A percentile compares a stretch with the other conserved stretches of the same genome.
phyloP scores from a whole-genome alignment of 2,888 invertebrate genomes.

The Lepidochrysops patricia region DNA sequence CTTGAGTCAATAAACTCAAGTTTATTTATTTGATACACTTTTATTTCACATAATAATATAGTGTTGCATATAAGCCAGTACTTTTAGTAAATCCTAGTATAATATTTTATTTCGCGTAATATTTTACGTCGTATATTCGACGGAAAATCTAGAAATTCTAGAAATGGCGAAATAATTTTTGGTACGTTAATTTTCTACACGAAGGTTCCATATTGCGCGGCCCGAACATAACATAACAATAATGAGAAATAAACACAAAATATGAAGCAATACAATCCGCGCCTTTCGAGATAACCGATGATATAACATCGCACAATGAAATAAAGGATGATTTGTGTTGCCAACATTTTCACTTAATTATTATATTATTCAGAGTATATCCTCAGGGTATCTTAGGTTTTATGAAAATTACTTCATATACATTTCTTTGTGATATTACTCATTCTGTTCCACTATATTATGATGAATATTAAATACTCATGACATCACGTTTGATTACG shows the following conservation, averaged over 20 bases:
- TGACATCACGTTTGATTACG: too few relatives aligned
- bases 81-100: not conserved
- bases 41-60: not conserved
- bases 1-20: too few relatives aligned
- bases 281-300: not conserved
- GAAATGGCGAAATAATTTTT: not conserved
- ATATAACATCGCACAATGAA: not conserved
- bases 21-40: not conserved
- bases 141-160: too few relatives aligned
- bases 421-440: not conserved
- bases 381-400: not conserved
- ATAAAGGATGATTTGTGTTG: not conserved
- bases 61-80: not conserved
- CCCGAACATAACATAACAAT: not conserved
- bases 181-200: not conserved
- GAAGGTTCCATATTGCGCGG: not conserved
- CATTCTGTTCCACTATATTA: too few relatives aligned
- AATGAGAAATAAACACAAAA: constrained; percentile 8
- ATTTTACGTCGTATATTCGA: not conserved
- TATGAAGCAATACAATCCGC: constrained; percentile 1
- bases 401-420: not conserved
- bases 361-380: not conserved
- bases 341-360: not conserved
- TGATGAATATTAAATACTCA: too few relatives aligned
- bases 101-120: not conserved